phyloP scores from a whole-genome alignment of 1,140 invertebrate genomes.

The Mycetomoellerius zeteki region DNA sequence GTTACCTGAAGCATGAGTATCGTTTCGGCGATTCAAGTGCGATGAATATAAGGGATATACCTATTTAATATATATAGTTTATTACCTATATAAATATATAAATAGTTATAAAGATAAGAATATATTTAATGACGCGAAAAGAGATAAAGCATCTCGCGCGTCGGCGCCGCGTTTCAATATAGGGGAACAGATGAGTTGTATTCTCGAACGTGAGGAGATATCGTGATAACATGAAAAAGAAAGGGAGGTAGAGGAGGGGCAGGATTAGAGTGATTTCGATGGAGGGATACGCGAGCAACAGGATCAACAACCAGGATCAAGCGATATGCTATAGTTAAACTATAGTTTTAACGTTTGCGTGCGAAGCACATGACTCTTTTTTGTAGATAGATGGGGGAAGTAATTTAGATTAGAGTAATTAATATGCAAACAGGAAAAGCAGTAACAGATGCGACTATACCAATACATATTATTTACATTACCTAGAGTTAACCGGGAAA shows the following conservation, averaged over 20 bases:
- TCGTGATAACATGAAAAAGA: slow-evolving; percentile 21
- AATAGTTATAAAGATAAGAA: slow-evolving; percentile 74
- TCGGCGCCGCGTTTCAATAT: slow-evolving; percentile 46
- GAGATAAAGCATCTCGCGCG: slow-evolving; percentile 49
- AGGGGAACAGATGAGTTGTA: slow-evolving; percentile 53
- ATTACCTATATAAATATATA: slow-evolving; percentile 80
- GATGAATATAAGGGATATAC: slow-evolving; percentile 80
- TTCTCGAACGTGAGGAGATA: slow-evolving; percentile 11
- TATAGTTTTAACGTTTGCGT: slow-evolving; percentile 50
- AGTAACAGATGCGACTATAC: slow-evolving; percentile 62
- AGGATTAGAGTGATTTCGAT: slow-evolving; percentile 52
- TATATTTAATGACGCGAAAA: slow-evolving; percentile 74
- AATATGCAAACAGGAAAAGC: slow-evolving; percentile 68
- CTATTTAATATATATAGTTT: slow-evolving; percentile 81
- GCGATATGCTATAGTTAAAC: slow-evolving; percentile 55
- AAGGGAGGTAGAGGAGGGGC: not conserved
- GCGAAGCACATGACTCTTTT: slow-evolving; percentile 63
- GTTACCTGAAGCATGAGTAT: slow-evolving; percentile 84
- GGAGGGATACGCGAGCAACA: slow-evolving; percentile 66
- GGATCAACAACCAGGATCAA: slow-evolving; percentile 67
- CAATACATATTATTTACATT: slow-evolving; percentile 86
- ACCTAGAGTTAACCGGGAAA: slow-evolving; percentile 83
- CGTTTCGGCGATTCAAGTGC: slow-evolving; percentile 81
- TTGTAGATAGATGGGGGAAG: slow-evolving; percentile 73
- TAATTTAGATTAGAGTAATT: slow-evolving; percentile 72